Conservation (phyloP, 2,888 invertebrate genomes). For the Apodemia mormo region DNA sequence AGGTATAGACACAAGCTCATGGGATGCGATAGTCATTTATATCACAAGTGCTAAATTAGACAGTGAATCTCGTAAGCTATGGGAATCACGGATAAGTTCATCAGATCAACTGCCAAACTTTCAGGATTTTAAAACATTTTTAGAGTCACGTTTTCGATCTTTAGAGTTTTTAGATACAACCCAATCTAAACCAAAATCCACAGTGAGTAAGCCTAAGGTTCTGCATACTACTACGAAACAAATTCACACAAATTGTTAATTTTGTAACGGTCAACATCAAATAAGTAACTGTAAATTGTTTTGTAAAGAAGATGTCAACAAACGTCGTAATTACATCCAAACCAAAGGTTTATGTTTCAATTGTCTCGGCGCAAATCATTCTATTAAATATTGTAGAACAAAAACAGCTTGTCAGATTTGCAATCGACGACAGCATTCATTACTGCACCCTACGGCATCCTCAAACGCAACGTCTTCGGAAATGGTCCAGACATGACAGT, state of each 20-base stretch:
- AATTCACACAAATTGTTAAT: not conserved
- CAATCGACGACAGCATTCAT: not conserved
- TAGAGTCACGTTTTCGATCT: not conserved
- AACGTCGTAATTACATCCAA: constrained; percentile 1
- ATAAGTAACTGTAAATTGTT: constrained; percentile 4
- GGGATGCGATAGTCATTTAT: constrained; percentile 11
- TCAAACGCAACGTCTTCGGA: not conserved
- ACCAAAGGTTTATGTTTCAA: not conserved
- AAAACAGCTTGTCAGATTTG: constrained; percentile 1
- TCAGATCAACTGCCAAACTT: not conserved
- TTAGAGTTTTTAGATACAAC: not conserved
- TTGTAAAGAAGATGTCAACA: not conserved
- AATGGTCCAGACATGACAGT: constrained; percentile 22
- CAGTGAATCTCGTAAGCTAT: not conserved
- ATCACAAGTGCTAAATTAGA: not conserved
- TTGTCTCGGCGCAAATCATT: not conserved
- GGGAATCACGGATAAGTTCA: not conserved
- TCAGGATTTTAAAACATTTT: not conserved
- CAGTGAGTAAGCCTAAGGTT: constrained; percentile 1
- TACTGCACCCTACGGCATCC: not conserved
- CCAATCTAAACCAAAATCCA: not conserved
- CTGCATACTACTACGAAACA: not conserved
- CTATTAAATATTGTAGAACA: not conserved
- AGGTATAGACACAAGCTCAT: not conserved
- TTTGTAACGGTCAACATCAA: constrained; percentile 5